These are phyloP conservation scores for Cyprinus carpio DNA, from an alignment of 2,113 vertebrate genomes.

Conservation along the genomic window DNA sequence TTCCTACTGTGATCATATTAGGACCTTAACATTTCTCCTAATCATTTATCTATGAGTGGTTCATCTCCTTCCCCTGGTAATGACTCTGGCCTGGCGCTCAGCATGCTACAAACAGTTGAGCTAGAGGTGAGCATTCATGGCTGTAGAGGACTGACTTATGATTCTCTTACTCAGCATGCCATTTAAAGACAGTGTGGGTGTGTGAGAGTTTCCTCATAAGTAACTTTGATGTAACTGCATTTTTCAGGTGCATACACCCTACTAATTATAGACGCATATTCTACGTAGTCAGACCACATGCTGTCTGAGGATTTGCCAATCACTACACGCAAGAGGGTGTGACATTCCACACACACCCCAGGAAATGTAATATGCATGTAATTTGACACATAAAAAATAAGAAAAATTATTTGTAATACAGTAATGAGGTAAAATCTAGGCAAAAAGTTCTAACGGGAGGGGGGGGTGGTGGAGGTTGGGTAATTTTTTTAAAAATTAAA, in stretches of 20 bases:
- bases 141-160: not conserved
- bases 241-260: not conserved
- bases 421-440: not conserved
- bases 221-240: not conserved
- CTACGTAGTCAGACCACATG: not conserved
- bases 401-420: not conserved
- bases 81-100: not conserved
- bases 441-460: not conserved
- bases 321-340: not conserved
- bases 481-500: too few species aligned
- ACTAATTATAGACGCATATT: conserved; percentile 27
- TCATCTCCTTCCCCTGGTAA: not conserved
- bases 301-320: conserved; percentile 9
- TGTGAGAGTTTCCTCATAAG: not conserved
- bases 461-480: too few species aligned
- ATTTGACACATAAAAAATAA: not conserved
- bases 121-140: not conserved
- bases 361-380: not conserved
- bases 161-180: not conserved
- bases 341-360: conserved; percentile 7
- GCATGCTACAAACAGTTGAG: not conserved
- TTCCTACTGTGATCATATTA: not conserved
- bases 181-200: not conserved
- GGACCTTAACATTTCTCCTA: not conserved
- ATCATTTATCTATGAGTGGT: not conserved